Evolutionary conservation across 2,888 invertebrate genomes (phyloP).

Genomic region (Trachelus stipa): DNA sequence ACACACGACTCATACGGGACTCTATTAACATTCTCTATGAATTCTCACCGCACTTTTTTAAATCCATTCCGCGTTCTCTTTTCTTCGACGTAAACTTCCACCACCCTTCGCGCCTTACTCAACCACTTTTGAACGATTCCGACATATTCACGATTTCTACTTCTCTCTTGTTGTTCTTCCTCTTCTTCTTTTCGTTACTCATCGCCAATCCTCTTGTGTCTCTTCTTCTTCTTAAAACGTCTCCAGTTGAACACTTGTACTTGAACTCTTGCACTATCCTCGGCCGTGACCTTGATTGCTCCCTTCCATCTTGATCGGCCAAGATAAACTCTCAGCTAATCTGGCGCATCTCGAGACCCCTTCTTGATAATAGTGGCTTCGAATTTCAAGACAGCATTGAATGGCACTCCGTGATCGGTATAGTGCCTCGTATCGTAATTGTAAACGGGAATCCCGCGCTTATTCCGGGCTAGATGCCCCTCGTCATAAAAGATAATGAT

Average conservation of each 20-base stretch:
- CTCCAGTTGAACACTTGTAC: not conserved
- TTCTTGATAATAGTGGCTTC: not conserved
- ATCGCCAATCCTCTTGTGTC: not conserved
- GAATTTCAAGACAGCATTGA: not conserved
- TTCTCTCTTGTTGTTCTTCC: constrained; percentile 9
- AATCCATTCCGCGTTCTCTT: constrained; percentile 4
- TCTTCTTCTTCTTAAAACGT: not conserved
- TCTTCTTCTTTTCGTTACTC: constrained; percentile 14
- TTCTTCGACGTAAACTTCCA: constrained; percentile 27
- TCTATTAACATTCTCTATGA: not conserved
- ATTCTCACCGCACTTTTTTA: not conserved
- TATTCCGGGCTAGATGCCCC: constrained; percentile 1
- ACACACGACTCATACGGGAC: not conserved
- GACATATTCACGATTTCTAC: constrained; percentile 15
- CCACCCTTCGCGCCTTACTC: constrained; percentile 24
- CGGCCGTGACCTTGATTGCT: not conserved
- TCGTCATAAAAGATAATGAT: not conserved
- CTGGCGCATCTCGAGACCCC: constrained; percentile 1
- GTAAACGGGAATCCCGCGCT: not conserved
- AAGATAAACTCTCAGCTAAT: not conserved
- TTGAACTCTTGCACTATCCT: not conserved
- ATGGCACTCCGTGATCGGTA: not conserved
- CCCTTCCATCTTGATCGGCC: not conserved
- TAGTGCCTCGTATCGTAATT: not conserved
- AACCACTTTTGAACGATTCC: constrained; percentile 15